A percentile compares a stretch with the other conserved stretches of the same genome.
These are phyloP conservation scores for Aphyosemion australe DNA, from an alignment of 2,113 vertebrate species.

Conservation along the genomic window DNA sequence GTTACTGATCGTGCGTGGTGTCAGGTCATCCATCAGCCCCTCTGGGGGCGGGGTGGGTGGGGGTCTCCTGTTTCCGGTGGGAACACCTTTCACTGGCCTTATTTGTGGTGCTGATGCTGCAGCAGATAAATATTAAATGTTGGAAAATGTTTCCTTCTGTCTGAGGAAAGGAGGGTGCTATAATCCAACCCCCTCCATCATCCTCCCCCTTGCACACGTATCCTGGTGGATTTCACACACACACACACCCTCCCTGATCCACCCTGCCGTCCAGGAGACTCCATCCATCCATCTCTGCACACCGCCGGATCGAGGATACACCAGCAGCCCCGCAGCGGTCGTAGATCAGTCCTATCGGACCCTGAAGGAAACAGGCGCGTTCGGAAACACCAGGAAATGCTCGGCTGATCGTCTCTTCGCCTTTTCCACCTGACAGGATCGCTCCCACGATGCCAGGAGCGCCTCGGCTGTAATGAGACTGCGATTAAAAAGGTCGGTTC, in stretches of 20 bases:
- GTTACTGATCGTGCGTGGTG: not conserved
- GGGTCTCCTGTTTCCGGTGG: not conserved
- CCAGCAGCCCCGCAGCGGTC: not conserved
- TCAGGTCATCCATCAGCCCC: not conserved
- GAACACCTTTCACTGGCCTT: not conserved
- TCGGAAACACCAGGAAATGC: conserved; percentile 5
- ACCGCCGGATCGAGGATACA: conserved; percentile 30
- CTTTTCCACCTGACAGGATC: not conserved
- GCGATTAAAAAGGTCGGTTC: conserved; percentile 54
- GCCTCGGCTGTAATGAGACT: conserved; percentile 28
- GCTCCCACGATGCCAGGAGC: conserved; percentile 3
- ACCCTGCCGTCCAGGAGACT: conserved; percentile 45
- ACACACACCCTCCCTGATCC: conserved; percentile 31
- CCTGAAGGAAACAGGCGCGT: not conserved
- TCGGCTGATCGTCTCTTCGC: not conserved
- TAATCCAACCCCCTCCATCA: conserved; percentile 2
- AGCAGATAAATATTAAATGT: conserved; percentile 1
- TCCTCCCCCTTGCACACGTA: conserved; percentile 25
- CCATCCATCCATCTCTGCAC: conserved; percentile 54
- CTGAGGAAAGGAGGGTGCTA: conserved; percentile 10
- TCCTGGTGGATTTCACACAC: conserved; percentile 48
- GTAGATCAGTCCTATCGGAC: not conserved
- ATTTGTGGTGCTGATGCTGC: conserved; percentile 5
- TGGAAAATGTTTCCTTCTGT: not conserved
- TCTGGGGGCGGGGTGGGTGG: too few species aligned